phyloP scores from a whole-genome alignment of 2,113 vertebrate species.

The Seriola rivoliana region DNA sequence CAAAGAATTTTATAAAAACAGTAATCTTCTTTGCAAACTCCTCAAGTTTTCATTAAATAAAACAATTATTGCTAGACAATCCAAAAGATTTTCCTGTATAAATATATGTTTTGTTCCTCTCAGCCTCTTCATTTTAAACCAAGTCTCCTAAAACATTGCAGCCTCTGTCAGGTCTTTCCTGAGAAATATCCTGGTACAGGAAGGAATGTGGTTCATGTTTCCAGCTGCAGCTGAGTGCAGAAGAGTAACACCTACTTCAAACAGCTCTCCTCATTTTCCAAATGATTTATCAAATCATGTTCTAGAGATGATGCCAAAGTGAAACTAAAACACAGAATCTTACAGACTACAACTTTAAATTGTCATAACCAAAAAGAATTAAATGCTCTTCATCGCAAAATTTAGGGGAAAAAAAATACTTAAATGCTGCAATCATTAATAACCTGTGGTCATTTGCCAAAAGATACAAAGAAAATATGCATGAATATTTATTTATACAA shows the following conservation, averaged over 20 bases:
- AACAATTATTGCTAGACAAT: neutral
- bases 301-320: neutral
- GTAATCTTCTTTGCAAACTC: neutral
- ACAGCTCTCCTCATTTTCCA: constrained; percentile 6
- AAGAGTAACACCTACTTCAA: constrained; percentile 19
- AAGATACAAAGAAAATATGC: neutral
- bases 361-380: neutral
- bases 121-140: neutral
- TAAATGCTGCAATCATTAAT: neutral
- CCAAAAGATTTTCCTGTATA: neutral
- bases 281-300: neutral
- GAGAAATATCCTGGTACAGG: constrained; percentile 3
- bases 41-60: neutral
- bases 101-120: neutral
- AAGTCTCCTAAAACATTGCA: neutral
- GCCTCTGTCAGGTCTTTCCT: neutral
- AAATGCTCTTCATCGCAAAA: neutral
- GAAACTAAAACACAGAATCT: neutral
- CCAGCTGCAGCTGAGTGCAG: constrained; percentile 10
- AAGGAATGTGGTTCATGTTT: constrained; percentile 34
- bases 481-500: neutral
- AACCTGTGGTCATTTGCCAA: neutral
- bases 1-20: neutral
- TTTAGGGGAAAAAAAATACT: neutral
- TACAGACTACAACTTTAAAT: neutral